A percentile compares a stretch with the other conserved stretches of the same genome.
These are phyloP conservation scores for Pipistrellus kuhlii DNA, from an alignment of 2,797 vertebrate species.

Conservation along the genomic window DNA sequence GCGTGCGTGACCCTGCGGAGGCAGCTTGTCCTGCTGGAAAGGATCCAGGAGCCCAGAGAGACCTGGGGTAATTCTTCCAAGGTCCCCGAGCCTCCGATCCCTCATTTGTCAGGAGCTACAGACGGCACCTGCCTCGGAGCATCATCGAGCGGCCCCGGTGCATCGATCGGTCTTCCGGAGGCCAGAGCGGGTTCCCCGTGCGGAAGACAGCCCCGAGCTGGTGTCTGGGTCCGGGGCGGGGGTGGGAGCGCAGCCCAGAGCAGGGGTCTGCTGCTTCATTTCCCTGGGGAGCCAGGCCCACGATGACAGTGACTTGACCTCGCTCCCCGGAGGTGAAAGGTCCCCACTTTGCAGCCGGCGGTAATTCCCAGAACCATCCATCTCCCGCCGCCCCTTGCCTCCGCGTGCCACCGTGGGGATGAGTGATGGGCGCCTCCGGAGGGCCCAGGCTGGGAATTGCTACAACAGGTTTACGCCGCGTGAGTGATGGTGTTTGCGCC, in stretches of 20 bases:
- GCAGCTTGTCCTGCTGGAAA: not conserved
- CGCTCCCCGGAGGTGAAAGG: constrained; percentile 66
- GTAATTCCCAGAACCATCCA: constrained; percentile 22
- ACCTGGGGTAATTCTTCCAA: not conserved
- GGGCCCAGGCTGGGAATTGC: not conserved
- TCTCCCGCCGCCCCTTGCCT: not conserved
- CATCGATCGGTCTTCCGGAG: not conserved
- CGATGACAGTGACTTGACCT: constrained; percentile 61
- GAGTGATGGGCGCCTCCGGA: constrained; percentile 29
- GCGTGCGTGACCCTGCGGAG: accelerated
- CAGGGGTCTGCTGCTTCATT: constrained; percentile 53
- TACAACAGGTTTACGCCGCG: constrained; percentile 44
- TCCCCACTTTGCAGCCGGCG: constrained; percentile 18
- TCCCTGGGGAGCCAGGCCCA: not conserved
- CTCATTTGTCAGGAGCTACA: constrained; percentile 50
- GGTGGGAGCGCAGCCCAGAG: not conserved
- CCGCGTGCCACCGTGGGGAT: not conserved
- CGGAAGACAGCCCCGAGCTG: not conserved
- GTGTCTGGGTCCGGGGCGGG: not conserved
- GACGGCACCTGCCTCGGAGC: not conserved
- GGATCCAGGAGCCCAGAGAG: not conserved
- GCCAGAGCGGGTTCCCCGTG: not conserved
- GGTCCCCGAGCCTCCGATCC: not conserved
- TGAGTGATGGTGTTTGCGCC: constrained; percentile 34
- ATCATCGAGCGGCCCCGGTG: not conserved